Evolutionary conservation across 2,113 vertebrate species (phyloP).

Genomic region (Lampris megalopsis): DNA sequence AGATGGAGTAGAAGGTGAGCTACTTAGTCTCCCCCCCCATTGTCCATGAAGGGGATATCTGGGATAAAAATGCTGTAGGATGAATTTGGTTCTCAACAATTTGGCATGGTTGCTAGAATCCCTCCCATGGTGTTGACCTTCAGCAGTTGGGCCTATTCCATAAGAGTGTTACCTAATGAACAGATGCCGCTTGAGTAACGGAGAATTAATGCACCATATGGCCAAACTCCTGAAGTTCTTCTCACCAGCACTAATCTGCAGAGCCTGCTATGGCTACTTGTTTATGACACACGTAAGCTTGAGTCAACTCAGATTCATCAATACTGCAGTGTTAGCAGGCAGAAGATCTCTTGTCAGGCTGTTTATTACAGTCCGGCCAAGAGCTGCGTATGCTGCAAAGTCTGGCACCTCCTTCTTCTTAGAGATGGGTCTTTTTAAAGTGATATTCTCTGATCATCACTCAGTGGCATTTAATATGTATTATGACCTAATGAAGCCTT

Average conservation of each 20-base stretch:
- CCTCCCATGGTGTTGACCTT: constrained; percentile 27
- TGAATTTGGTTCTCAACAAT: background rate
- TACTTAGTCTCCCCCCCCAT: too few species aligned
- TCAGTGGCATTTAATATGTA: too few species aligned
- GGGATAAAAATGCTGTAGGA: too few species aligned
- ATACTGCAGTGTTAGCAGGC: constrained; percentile 1
- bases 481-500: too few species aligned
- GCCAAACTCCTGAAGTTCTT: constrained; percentile 51
- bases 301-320: background rate
- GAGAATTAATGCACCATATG: constrained; percentile 47
- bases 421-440: too few species aligned
- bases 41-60: too few species aligned
- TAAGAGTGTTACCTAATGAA: constrained; percentile 59
- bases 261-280: constrained; percentile 32
- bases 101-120: background rate
- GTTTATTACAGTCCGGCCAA: too few species aligned
- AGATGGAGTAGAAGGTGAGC: too few species aligned
- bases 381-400: too few species aligned
- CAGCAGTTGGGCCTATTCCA: constrained; percentile 36
- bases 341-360: too few species aligned
- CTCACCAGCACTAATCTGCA: constrained; percentile 60
- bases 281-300: constrained; percentile 4
- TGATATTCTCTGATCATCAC: too few species aligned
- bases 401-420: too few species aligned
- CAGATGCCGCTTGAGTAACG: constrained; percentile 70